These are phyloP conservation scores for Siphamia tubifer DNA, from an alignment of 2,113 vertebrate species.

Conservation along the genomic window DNA sequence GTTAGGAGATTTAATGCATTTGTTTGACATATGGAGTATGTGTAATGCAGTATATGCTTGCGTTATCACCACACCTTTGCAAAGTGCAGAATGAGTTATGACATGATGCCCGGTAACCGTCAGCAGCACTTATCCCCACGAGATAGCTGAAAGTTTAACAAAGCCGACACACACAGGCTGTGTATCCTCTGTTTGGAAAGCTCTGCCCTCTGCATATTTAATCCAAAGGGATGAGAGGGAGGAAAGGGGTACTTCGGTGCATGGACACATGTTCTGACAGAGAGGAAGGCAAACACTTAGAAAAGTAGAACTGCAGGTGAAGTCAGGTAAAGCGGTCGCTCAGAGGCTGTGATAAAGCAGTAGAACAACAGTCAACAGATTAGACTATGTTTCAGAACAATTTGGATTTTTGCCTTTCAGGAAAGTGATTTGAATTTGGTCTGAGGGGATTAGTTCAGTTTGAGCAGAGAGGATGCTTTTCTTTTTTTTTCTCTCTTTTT, in stretches of 20 bases:
- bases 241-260: conserved; percentile 14
- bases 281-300: conserved; percentile 22
- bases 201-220: conserved; percentile 56
- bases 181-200: conserved; percentile 40
- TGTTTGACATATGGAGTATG: neutral
- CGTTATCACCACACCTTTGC: neutral
- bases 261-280: conserved; percentile 31
- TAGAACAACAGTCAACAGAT: neutral
- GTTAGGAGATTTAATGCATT: neutral
- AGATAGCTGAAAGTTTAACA: conserved; percentile 61
- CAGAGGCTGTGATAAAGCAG: neutral
- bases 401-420: conserved; percentile 7
- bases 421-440: conserved; percentile 4
- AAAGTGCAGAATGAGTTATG: conserved; percentile 13
- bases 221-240: conserved; percentile 47
- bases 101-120: conserved; percentile 2
- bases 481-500: too few species aligned
- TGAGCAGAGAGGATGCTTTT: too few species aligned
- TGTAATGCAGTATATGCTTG: neutral
- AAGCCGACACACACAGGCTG: conserved; percentile 21
- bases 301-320: conserved; percentile 8
- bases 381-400: neutral
- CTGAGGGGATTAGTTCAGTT: neutral
- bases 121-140: conserved; percentile 25
- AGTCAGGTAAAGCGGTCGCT: conserved; percentile 9